Evolutionary conservation across 2,113 vertebrate genomes (phyloP).

Genomic region (Macquaria ambigua): DNA sequence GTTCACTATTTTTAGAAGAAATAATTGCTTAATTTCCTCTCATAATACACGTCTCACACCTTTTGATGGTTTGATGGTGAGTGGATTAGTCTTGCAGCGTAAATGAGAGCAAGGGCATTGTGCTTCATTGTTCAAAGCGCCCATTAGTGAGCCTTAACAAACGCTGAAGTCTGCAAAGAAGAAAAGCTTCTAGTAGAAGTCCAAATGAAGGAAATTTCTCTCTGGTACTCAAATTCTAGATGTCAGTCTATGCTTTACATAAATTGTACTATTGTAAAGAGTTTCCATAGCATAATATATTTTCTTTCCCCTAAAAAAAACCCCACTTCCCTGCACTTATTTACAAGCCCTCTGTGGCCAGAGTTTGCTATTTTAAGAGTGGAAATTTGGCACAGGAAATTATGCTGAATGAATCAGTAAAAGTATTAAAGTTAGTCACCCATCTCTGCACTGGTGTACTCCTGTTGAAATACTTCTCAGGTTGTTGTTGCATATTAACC

Average conservation of each 20-base stretch:
- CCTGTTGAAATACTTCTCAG: neutral
- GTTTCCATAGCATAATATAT: neutral
- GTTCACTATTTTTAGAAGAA: conserved; percentile 58
- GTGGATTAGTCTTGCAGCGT: conserved; percentile 45
- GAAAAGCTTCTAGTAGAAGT: neutral
- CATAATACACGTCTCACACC: conserved; percentile 56
- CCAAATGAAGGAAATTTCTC: neutral
- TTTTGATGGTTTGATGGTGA: conserved; percentile 60
- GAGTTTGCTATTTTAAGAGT: neutral
- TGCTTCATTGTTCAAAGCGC: conserved; percentile 59
- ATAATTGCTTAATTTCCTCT: conserved; percentile 68
- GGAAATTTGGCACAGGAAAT: conserved; percentile 29
- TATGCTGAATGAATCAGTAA: neutral
- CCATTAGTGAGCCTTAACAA: conserved; percentile 7
- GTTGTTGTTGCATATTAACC: neutral
- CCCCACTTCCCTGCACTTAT: conserved; percentile 8
- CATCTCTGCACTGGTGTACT: neutral
- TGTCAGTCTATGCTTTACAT: neutral
- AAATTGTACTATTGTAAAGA: neutral
- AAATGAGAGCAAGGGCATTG: conserved; percentile 47
- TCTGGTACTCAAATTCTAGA: neutral
- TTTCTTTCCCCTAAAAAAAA: neutral
- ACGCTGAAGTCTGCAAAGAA: neutral
- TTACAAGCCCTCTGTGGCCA: neutral
- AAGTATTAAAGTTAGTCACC: neutral